These are phyloP conservation scores for Tapera naevia DNA, from an alignment of 2,797 vertebrate species.

Conservation along the genomic window DNA sequence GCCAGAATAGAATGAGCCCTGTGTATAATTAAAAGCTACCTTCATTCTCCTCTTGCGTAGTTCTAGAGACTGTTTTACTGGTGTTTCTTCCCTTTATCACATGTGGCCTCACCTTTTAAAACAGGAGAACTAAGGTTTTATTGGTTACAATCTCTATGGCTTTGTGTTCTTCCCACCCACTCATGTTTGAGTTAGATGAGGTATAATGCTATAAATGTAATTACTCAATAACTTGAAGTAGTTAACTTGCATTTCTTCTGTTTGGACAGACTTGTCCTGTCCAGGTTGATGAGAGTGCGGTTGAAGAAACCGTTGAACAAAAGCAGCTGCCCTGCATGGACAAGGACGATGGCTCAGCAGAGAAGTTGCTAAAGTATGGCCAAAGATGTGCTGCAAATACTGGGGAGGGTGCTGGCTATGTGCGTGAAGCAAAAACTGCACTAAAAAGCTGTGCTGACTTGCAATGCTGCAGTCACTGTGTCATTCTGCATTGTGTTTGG, in stretches of 20 bases:
- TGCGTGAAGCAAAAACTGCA: constrained; percentile 49
- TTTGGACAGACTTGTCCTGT: constrained; percentile 54
- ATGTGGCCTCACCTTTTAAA: background rate
- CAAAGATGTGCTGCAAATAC: background rate
- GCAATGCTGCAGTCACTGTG: background rate
- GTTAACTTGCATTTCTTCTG: background rate
- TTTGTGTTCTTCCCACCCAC: background rate
- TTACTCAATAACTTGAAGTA: background rate
- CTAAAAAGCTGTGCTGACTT: constrained; percentile 55
- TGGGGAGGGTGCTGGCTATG: background rate
- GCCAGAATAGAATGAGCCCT: background rate
- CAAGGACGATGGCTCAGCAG: background rate
- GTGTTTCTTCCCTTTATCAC: background rate
- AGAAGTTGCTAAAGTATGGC: background rate
- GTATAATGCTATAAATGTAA: background rate
- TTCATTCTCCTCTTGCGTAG: background rate
- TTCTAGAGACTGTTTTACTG: background rate
- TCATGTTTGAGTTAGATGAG: background rate
- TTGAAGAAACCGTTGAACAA: constrained; percentile 25
- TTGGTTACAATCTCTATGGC: background rate
- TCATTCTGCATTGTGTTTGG: background rate
- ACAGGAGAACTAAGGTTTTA: background rate
- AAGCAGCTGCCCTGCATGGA: background rate
- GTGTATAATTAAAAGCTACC: background rate
- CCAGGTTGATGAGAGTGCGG: constrained; percentile 26